A percentile compares a stretch with the other conserved stretches of the same genome.
Conservation (phyloP, 2,113 vertebrate genomes). For the Pterocles gutturalis region DNA sequence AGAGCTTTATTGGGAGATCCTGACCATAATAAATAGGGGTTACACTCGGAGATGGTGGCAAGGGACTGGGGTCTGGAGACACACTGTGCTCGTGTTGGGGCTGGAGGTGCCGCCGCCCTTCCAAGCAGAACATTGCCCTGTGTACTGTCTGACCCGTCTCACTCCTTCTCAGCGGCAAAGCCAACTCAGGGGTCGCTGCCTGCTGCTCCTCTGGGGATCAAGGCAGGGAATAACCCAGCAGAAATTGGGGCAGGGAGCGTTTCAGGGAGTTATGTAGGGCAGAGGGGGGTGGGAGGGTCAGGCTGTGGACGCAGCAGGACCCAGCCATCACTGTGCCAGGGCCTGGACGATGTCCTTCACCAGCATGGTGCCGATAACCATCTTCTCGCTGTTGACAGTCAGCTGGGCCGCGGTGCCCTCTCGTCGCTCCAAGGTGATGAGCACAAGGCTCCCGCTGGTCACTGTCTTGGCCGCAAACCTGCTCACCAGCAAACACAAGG, state of each 20-base stretch:
- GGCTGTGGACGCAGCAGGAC: fast-evolving
- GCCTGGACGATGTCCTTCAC: conserved; percentile 93
- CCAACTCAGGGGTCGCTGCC: fast-evolving
- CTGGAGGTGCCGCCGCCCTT: fast-evolving
- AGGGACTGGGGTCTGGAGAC: background rate
- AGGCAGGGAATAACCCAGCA: background rate
- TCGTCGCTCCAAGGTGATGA: conserved; percentile 86
- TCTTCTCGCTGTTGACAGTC: conserved; percentile 96
- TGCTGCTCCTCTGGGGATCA: fast-evolving
- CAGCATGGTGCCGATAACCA: conserved; percentile 97
- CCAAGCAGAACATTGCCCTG: fast-evolving
- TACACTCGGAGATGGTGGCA: background rate
- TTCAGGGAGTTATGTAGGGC: background rate
- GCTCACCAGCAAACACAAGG: background rate
- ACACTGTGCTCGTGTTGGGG: background rate
- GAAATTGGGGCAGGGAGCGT: fast-evolving
- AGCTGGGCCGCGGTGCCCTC: conserved; percentile 82
- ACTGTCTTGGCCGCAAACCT: conserved; percentile 94
- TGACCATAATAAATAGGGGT: conserved; percentile 54
- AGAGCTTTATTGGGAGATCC: conserved; percentile 48
- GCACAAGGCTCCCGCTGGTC: conserved; percentile 89
- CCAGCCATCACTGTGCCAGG: conserved; percentile 81
- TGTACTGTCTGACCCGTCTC: background rate
- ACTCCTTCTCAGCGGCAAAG: background rate
- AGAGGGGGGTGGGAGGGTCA: background rate